Conservation (phyloP, 1,140 invertebrate genomes). For the Nebria ingens region DNA sequence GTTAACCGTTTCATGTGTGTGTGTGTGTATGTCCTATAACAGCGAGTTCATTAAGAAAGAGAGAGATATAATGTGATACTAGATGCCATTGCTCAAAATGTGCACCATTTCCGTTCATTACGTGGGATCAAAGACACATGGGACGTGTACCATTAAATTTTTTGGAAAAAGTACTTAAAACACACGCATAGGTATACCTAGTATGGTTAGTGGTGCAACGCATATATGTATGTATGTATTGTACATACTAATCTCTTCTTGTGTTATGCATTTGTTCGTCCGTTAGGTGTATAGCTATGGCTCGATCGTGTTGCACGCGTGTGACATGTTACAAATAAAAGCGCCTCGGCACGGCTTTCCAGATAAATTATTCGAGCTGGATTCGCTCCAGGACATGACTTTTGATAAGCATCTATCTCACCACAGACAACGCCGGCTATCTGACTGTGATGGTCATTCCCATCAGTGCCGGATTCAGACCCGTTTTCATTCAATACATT, state of each 20-base stretch:
- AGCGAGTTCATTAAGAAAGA: neutral
- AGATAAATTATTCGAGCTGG: neutral
- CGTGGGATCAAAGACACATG: no score
- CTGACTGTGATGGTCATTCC: no score
- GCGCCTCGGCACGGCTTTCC: neutral
- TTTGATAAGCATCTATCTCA: neutral
- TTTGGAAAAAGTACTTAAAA: no score
- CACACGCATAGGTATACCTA: no score
- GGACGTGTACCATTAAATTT: no score
- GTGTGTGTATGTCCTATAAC: neutral
- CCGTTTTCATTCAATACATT: no score
- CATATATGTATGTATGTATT: constrained; percentile 4
- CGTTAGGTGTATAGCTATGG: no score
- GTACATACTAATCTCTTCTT: neutral
- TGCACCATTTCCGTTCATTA: constrained; percentile 8
- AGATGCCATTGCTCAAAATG: constrained; percentile 2
- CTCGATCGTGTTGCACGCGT: neutral
- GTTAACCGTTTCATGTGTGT: neutral
- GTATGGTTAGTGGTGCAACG: no score
- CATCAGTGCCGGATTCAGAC: no score
- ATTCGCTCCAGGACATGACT: neutral
- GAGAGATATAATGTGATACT: neutral
- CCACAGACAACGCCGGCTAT: no score
- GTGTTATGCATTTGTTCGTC: no score
- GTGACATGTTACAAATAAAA: neutral